Percentiles rank a stretch among this genome's conserved stretches.
These are phyloP conservation scores for Lapara coniferarum DNA, from an alignment of 2,888 invertebrate genomes.

Conservation along the genomic window DNA sequence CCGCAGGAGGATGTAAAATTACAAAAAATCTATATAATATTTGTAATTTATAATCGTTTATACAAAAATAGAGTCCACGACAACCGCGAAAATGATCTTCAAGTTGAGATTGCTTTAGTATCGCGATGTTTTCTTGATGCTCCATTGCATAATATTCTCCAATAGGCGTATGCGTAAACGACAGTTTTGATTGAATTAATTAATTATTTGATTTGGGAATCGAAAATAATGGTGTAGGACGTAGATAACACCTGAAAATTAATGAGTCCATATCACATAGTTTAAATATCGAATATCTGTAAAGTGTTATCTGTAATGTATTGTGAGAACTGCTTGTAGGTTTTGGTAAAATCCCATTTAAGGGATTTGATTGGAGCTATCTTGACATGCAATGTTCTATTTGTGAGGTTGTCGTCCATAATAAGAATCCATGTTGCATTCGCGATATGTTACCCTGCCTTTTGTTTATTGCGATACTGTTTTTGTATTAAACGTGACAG, in stretches of 20 bases:
- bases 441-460: too few species aligned
- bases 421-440: too few species aligned
- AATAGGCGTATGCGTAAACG: not conserved
- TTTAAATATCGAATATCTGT: constrained; percentile 43
- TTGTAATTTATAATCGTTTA: not conserved
- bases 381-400: too few species aligned
- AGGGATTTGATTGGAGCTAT: too few species aligned
- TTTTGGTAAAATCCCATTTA: too few species aligned
- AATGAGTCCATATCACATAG: constrained; percentile 58
- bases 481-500: too few species aligned
- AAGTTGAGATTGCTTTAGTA: not conserved
- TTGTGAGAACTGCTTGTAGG: not conserved
- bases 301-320: not conserved
- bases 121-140: not conserved
- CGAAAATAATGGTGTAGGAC: not conserved
- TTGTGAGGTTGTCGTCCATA: too few species aligned
- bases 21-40: not conserved
- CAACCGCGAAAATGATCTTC: not conserved
- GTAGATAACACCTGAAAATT: constrained; percentile 39
- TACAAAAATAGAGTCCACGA: constrained; percentile 6
- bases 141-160: not conserved
- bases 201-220: not conserved
- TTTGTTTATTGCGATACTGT: too few species aligned
- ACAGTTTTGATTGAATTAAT: not conserved
- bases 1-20: not conserved